phyloP scores from a whole-genome alignment of 2,888 invertebrate genomes.

The Hirtodrosophila alboralis region DNA sequence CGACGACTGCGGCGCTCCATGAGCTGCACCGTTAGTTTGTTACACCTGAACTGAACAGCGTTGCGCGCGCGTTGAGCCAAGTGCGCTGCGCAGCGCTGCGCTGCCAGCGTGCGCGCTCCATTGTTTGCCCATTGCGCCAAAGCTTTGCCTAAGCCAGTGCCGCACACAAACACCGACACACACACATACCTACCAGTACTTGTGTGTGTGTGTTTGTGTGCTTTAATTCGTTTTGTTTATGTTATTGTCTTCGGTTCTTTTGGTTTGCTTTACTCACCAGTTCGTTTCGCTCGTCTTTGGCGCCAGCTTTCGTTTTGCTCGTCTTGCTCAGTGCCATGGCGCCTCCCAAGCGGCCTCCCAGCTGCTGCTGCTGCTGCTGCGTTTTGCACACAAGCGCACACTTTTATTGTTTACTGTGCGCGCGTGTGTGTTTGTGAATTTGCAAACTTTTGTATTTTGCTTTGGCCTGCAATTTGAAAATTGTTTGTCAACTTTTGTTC shows the following conservation, averaged over 20 bases:
- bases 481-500: constrained; percentile 15
- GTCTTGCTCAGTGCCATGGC: constrained; percentile 70
- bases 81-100: constrained; percentile 50
- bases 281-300: constrained; percentile 74
- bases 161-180: constrained; percentile 19
- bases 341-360: constrained; percentile 32
- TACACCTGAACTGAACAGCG: constrained; percentile 71
- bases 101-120: constrained; percentile 40
- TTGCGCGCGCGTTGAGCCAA: constrained; percentile 20
- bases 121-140: constrained; percentile 29
- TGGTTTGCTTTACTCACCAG: constrained; percentile 60
- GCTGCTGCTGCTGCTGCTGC: constrained; percentile 3
- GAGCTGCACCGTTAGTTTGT: constrained; percentile 78
- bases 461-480: constrained; percentile 40
- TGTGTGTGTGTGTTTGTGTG: constrained; percentile 9
- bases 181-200: neutral
- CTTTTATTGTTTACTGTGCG: constrained; percentile 6
- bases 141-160: constrained; percentile 35
- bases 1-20: constrained; percentile 68
- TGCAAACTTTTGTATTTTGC: neutral
- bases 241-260: constrained; percentile 17
- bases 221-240: constrained; percentile 25
- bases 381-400: constrained; percentile 22
- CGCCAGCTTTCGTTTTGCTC: constrained; percentile 68
- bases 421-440: constrained; percentile 2